Evolutionary conservation across 2,113 vertebrate genomes (phyloP).

Genomic region (Proteles cristata): DNA sequence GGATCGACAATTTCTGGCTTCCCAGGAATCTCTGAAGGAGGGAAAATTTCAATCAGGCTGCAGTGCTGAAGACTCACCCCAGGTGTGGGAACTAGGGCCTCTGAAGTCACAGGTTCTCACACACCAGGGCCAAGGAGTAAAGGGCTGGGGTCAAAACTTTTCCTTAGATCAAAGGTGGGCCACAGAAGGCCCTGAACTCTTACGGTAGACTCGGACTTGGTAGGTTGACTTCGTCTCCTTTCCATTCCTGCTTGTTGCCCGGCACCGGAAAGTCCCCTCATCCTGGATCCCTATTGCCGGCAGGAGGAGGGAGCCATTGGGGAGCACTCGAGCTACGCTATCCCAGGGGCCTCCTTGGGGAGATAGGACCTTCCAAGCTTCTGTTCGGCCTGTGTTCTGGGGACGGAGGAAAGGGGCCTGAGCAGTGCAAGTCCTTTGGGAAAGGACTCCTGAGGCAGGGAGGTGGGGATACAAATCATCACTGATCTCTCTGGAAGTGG

Average conservation of each 20-base stretch:
- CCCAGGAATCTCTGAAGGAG: conserved; percentile 70
- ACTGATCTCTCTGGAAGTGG: not conserved
- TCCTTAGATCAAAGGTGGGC: not conserved
- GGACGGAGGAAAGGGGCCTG: not conserved
- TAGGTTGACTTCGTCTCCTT: conserved; percentile 76
- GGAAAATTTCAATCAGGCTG: not conserved
- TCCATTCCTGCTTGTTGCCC: conserved; percentile 54
- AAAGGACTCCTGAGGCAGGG: not conserved
- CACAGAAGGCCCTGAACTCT: conserved; percentile 21
- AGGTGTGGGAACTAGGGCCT: not conserved
- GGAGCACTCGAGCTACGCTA: conserved; percentile 71
- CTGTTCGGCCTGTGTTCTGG: conserved; percentile 79
- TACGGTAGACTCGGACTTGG: conserved; percentile 78
- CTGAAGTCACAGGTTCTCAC: not conserved
- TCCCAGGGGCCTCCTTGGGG: conserved; percentile 72
- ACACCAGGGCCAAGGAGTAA: not conserved
- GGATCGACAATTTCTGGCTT: conserved; percentile 74
- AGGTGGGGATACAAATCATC: not conserved
- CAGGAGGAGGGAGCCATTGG: conserved; percentile 78
- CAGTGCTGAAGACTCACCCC: not conserved
- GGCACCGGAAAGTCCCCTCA: conserved; percentile 78
- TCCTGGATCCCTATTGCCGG: conserved; percentile 69
- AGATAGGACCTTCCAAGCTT: conserved; percentile 79
- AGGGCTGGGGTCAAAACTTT: not conserved
- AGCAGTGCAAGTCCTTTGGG: not conserved